phyloP scores from a whole-genome alignment of 2,888 invertebrate genomes.

The Ormyrus nitidulus region DNA sequence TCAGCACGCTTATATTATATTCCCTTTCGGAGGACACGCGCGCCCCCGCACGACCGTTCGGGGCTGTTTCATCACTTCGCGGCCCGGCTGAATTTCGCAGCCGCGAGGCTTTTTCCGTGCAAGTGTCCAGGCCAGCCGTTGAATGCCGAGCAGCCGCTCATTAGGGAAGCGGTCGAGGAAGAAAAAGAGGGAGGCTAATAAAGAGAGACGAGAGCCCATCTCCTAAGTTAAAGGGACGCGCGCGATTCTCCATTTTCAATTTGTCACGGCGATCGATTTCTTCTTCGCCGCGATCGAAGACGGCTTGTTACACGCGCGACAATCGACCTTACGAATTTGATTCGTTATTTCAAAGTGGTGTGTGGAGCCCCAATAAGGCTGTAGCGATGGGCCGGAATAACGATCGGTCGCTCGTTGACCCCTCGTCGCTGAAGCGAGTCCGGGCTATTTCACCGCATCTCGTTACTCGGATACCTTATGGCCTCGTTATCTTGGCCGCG shows the following conservation, averaged over 20 bases:
- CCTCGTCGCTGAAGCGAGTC: constrained; percentile 18
- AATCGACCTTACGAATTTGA: not conserved
- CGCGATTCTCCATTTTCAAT: constrained; percentile 16
- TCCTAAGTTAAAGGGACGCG: constrained; percentile 1
- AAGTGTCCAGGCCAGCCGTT: constrained; percentile 44
- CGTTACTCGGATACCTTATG: constrained; percentile 65
- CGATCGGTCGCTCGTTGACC: constrained; percentile 43
- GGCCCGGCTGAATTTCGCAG: constrained; percentile 32
- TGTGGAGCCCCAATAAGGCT: not conserved
- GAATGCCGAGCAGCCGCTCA: constrained; percentile 55
- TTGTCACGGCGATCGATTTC: not conserved
- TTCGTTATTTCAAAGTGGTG: constrained; percentile 34
- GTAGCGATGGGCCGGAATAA: constrained; percentile 56
- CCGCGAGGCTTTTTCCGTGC: constrained; percentile 8
- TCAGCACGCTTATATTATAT: not conserved
- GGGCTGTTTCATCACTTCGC: constrained; percentile 27
- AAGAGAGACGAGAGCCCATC: constrained; percentile 19
- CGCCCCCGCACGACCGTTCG: not conserved
- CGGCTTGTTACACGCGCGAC: not conserved
- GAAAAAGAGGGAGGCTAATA: constrained; percentile 10
- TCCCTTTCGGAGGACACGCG: constrained; percentile 12
- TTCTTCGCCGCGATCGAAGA: constrained; percentile 9
- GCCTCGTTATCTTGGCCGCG: constrained; percentile 66
- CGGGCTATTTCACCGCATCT: constrained; percentile 54
- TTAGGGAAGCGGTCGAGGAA: constrained; percentile 40